Evolutionary conservation across 2,113 vertebrate genomes (phyloP), one percentile per base, ranked within the genome.

Genomic region (Thunnus maccoyii): DNA sequence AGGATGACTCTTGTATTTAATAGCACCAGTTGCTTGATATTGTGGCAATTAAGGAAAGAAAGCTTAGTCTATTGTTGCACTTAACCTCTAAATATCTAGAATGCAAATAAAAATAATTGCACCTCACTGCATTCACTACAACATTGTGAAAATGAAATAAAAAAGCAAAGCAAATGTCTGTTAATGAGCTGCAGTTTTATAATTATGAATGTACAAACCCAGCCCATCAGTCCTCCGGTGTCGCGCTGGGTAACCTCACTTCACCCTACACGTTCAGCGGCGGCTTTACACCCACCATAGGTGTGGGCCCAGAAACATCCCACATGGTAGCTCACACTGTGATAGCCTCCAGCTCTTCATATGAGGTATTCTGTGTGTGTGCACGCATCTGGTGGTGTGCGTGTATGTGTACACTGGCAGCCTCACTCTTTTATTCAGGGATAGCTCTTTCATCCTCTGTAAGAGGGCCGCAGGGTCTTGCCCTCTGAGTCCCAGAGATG

Each of bases 331-430:
- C 94, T 96, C 94, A 92, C 89, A 90, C 92, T 91, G 92, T 94
- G 95, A 96, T 95, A 89, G 96, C 96, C 94, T 93, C 62, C 92
- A 95, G 96, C 95, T 95, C 96, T 97, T 97, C 96, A 94, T 96
- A 94, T 95, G 93, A 64, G 78, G 84, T 56, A 67, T 54, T 82
- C 82, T 87, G 74, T 83, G 84, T 86, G 84, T 56, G 85, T 61
- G 80, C 78, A 54, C 13, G 60, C 56, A 72, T 83, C 80, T 80
- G 83, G 52, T n/a, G 11, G 62, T 27, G 82, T 74, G 87, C 58
- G 17, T 32, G 80, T 80, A 87, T 95, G 96, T 94, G 97, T 97
- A 88, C 96, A 86, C 96, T 96, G 96, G 96, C 96, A 93, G 70
- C 86, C 95, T 84, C 73, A 32, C 92, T 88, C 94, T 96, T 94